Conservation (phyloP, 2,113 vertebrate genomes). For the Vimba vimba region DNA sequence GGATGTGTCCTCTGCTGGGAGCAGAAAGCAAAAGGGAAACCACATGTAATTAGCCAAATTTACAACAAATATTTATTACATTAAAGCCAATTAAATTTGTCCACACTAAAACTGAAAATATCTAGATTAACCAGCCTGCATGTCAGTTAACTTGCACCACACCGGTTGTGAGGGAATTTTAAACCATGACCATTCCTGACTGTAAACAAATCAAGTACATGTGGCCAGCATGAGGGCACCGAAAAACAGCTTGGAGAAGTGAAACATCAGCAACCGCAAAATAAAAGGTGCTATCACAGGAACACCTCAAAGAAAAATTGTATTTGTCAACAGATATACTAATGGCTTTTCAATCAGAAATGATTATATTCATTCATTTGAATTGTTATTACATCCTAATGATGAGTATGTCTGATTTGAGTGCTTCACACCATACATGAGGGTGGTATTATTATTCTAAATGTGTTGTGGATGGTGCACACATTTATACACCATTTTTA, state of each 20-base stretch:
- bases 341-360: neutral
- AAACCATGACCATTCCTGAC: neutral
- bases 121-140: neutral
- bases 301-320: too few species aligned
- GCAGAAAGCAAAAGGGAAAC: slow-evolving; percentile 9
- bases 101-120: neutral
- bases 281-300: too few species aligned
- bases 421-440: neutral
- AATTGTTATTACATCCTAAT: neutral
- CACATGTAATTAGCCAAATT: neutral
- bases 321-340: neutral
- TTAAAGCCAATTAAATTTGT: neutral
- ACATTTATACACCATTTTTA: neutral
- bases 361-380: neutral
- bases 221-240: neutral
- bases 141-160: neutral
- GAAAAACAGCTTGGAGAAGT: neutral
- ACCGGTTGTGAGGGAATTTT: neutral
- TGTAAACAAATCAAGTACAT: neutral
- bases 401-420: neutral
- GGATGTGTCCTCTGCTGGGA: slow-evolving; percentile 38
- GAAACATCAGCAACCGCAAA: neutral
- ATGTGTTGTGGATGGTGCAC: neutral
- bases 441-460: neutral
- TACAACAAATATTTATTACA: neutral